Evolutionary conservation across 2,113 vertebrate genomes (phyloP).

Genomic region (Brachionichthys hirsutus): DNA sequence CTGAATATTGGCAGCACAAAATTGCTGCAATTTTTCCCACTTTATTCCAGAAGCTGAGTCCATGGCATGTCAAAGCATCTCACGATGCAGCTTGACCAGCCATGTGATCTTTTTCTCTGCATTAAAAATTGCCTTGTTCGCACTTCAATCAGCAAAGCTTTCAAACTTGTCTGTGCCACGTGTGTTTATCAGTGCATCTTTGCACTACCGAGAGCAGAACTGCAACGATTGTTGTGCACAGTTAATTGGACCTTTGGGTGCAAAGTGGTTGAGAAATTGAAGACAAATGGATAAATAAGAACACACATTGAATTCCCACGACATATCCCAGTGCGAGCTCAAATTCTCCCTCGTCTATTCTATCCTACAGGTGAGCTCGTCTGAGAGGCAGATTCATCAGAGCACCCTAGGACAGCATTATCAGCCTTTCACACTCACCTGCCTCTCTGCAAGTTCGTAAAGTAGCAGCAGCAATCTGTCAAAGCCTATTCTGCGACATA

Average conservation of each 20-base stretch:
- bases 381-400: slow-evolving; percentile 70
- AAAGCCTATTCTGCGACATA: slow-evolving; percentile 52
- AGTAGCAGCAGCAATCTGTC: slow-evolving; percentile 64
- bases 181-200: slow-evolving; percentile 60
- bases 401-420: slow-evolving; percentile 50
- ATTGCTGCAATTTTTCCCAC: slow-evolving; percentile 58
- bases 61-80: slow-evolving; percentile 63
- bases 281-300: slow-evolving; percentile 74
- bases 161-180: slow-evolving; percentile 50
- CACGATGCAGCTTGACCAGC: slow-evolving; percentile 51
- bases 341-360: slow-evolving; percentile 54
- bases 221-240: slow-evolving; percentile 64
- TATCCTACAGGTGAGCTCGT: slow-evolving; percentile 41
- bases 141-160: slow-evolving; percentile 53
- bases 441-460: slow-evolving; percentile 56
- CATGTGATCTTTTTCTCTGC: slow-evolving; percentile 54
- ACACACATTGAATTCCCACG: slow-evolving; percentile 61
- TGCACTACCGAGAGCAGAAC: slow-evolving; percentile 41
- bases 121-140: slow-evolving; percentile 46
- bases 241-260: slow-evolving; percentile 75
- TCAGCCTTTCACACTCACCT: slow-evolving; percentile 60
- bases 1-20: slow-evolving; percentile 50
- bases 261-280: slow-evolving; percentile 68
- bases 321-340: slow-evolving; percentile 27
- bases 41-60: slow-evolving; percentile 56